Evolutionary conservation across 2,888 invertebrate species (phyloP), one percentile per base, ranked within the genome.

Genomic region (Dasysyrphus tricinctus): DNA sequence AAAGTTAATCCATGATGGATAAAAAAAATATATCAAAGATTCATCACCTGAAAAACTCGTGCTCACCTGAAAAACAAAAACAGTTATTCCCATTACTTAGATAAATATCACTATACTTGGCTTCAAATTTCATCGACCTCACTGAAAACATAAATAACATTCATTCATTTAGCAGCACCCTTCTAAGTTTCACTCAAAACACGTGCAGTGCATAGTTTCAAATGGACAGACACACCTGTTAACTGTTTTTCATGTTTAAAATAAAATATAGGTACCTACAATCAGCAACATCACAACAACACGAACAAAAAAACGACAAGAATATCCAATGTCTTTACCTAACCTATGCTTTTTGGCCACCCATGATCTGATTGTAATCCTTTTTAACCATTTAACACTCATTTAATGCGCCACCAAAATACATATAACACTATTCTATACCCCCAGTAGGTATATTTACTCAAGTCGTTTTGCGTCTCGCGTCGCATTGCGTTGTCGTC

Each of bases 321-420:
- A 77, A 78, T 86, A 81, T 82, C 86, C 65, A 81, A 70, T 86
- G 8, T 69, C 85, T n/a, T n/a, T 37, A 61, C 16, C 42, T 42
- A 3, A 32, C 14, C 61, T 14, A 49, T 42, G 5, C 16, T 32
- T 16, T n/a, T 24, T 14, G 57, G 34, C 82, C 81, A 81, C 80
- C 85, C 83, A 79, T 80, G 82, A 79, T 86, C 85, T 69, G 77
- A 81, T 85, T 85, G 77, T 78, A 70, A 85, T 81, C 77, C 77
- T 78, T 78, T 54, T 70, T 44, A 39, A 54, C n/a, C 51, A 44
- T 74, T 74, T 72, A 86, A 78, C 82, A 82, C 82, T 74, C 81
- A 74, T 63, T 81, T 78, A 80, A 74, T 69, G 56, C 47, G 49
- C 67, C 56, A 72, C 59, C 39, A 75, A 72, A 69, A 69, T 34